Evolutionary conservation across 2,888 invertebrate genomes (phyloP), one percentile per base, ranked within the genome.

Genomic region (Epistrophe grossulariae): DNA sequence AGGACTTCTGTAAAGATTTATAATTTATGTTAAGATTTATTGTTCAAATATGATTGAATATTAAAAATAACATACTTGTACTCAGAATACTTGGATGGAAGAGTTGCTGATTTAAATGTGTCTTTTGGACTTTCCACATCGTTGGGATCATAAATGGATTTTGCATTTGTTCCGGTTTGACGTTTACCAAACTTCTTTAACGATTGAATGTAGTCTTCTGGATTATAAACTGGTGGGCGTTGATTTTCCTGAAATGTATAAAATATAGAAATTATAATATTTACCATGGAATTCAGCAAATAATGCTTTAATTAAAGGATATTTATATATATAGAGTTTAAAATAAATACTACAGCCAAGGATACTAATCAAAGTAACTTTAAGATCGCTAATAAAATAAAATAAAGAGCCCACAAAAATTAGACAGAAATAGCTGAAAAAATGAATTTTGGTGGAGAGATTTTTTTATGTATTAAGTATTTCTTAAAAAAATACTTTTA

Each of bases 211-310:
- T 98, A 98, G 92, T 98, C 98, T 92, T 98, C 98, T 0, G 98
- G 96, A 91, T 98, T 98, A 94, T 97, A 98, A 19, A 97, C 96
- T 0, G 98, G 98, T 40, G 98, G 97, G 57, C 97, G 94, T 90
- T 97, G 96, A 89, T 97, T 96, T 91, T 97, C 97, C 96, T 97
- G 38, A 7, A 55, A 89, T 17, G 4, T 4, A 85, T 28, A 31
- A 10, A 48, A 50, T 50, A 43, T 66, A 38, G 55, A 1, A 38
- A 38, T 9, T 50, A 1, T n/a, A 15, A 15, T 7, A 4, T 24
- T 11, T 7, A 52, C 2, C 13, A 55, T n/a, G 0, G 8, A 55
- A 15, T 45, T 45, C 4, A 45, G n/a, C 43, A 31, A 31, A 31
- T 7, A 4, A 31, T 24, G 1, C 3, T 24, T 24, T 24, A 24